Percentiles rank a stretch among this genome's conserved stretches.
phyloP scores from a whole-genome alignment of 64 coral and sea anemone species.

The Montipora capricornis region DNA sequence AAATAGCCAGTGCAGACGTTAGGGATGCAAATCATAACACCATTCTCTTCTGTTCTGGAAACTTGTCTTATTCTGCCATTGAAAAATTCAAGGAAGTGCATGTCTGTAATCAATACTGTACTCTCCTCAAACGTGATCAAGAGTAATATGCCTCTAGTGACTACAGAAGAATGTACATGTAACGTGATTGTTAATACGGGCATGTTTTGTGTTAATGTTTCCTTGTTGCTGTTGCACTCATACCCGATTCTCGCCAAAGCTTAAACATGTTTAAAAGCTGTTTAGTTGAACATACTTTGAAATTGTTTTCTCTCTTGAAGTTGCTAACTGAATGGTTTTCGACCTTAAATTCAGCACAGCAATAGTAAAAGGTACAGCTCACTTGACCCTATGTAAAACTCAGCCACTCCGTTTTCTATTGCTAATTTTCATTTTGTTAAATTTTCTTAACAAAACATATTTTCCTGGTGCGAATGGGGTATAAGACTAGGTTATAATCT shows the following conservation, averaged over 20 bases:
- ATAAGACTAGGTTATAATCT: neutral
- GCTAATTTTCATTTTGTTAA: no score
- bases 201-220: no score
- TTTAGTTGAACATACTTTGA: no score
- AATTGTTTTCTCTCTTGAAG: no score
- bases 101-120: conserved; percentile 61
- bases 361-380: no score
- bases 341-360: neutral
- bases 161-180: neutral
- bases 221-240: no score
- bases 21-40: conserved; percentile 39
- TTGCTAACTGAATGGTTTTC: neutral
- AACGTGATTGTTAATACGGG: neutral
- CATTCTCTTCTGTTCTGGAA: conserved; percentile 70
- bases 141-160: neutral
- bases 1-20: conserved; percentile 54
- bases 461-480: neutral
- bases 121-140: conserved; percentile 37
- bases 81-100: conserved; percentile 46
- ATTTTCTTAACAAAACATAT: neutral
- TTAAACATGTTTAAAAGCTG: no score
- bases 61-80: conserved; percentile 52
- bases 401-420: no score
- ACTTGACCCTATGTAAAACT: no score
- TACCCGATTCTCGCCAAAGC: no score